These are phyloP conservation scores for Geotrupes spiniger DNA, from an alignment of 2,888 invertebrate species.

Conservation along the genomic window DNA sequence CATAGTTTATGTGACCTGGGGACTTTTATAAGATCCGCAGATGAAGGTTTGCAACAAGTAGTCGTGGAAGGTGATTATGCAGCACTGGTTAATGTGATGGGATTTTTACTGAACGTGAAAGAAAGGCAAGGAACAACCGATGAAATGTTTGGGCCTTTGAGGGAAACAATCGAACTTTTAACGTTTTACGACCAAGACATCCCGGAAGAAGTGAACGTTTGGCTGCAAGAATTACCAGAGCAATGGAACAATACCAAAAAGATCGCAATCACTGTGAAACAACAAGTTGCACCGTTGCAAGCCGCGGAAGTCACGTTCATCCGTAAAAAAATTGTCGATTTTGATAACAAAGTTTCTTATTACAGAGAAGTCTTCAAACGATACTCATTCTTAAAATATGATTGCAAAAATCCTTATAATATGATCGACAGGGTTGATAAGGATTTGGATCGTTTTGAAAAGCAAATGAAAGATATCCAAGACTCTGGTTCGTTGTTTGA, in stretches of 20 bases:
- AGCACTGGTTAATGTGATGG: constrained; percentile 90
- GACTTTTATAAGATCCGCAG: constrained; percentile 84
- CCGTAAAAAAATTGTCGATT: constrained; percentile 78
- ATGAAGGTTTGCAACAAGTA: constrained; percentile 78
- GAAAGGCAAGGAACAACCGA: constrained; percentile 85
- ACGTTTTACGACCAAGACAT: constrained; percentile 96
- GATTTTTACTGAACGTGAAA: constrained; percentile 86
- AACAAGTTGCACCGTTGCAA: constrained; percentile 92
- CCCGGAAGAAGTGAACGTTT: constrained; percentile 91
- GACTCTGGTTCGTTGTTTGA: constrained; percentile 92
- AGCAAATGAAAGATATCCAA: constrained; percentile 81
- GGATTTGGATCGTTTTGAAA: constrained; percentile 77
- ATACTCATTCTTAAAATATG: constrained; percentile 73
- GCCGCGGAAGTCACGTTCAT: constrained; percentile 92
- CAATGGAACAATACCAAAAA: constrained; percentile 96
- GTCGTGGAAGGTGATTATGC: constrained; percentile 87
- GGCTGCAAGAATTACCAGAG: constrained; percentile 89
- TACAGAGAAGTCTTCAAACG: constrained; percentile 87
- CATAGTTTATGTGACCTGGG: constrained; percentile 80
- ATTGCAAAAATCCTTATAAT: constrained; percentile 71
- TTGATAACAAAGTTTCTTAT: constrained; percentile 78
- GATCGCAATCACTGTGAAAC: constrained; percentile 84
- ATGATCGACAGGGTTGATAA: constrained; percentile 73
- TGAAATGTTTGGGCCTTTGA: constrained; percentile 93
- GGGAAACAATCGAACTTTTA: constrained; percentile 87